Evolutionary conservation across 2,888 invertebrate species (phyloP), one percentile per base, ranked within the genome.

Genomic region (Philhelius pedissequus): DNA sequence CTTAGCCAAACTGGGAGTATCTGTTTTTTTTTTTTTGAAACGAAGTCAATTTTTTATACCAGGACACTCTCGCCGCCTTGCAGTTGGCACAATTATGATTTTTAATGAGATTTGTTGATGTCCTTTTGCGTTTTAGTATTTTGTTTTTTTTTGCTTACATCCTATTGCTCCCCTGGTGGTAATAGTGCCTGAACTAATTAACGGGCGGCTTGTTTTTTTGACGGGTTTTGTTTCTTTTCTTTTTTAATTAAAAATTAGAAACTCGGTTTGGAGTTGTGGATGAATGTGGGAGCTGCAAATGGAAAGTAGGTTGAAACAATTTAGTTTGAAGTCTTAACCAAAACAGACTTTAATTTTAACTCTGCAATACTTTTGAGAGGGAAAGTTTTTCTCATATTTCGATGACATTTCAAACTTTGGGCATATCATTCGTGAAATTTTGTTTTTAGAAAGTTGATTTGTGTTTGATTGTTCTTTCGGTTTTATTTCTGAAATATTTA

Each of bases 81-180:
- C 73, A 73, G 79, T 66, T 52, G 52, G 52, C 30, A 60, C 77
- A 82, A 82, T 77, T 82, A 76, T 82, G 77, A 82, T 82, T 82
- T 64, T 82, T 82, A 82, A 82, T 82, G 81, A 82, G 81, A 77
- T 82, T 82, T 81, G 64, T 76, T 71, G 76, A 66, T 71, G 71
- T 77, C 66, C 71, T 71, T 76, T 82, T 60, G 52, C 54, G 7
- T 43, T n/a, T 52, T 35, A 20, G 6, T 35, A 48, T 15, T 30
- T 15, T 18, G 15, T 30, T 35, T 56, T 43, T 43, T 18, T 43
- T 13, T 43, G 5, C 6, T 9, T 27, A 25, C 56, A 27, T 60
- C 50, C 50, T 15, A 73, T 60, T 79, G 66, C 50, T 73, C 68
- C 70, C 62, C 5, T 56, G 70, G 70, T 48, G 70, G 77, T 62